Evolutionary conservation across 2,113 vertebrate species (phyloP), one percentile per base, ranked within the genome.

Genomic region (Vanacampus margaritifer): DNA sequence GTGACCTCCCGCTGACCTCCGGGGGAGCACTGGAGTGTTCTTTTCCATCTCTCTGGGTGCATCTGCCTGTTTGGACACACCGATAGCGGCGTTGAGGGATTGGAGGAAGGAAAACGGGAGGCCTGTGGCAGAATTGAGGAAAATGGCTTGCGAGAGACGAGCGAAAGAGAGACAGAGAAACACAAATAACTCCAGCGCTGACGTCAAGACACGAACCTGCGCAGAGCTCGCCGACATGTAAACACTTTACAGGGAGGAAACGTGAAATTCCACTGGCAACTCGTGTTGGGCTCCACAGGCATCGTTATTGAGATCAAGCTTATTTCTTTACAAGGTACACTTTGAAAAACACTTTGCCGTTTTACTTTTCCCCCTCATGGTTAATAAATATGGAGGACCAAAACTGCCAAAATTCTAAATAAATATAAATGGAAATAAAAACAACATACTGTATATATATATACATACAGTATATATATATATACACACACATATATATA

Each of bases 21-120:
- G 39, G 60, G 14, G 39, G n/a, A 45, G 23, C 36, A 62, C 73
- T 79, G 56, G 14, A 63, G 26, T 35, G 50, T 65, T 72, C 57
- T 78, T 79, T 84, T 86, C 77, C 77, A 69, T 65, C 71, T 74
- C 69, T 64, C 41, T 71, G 75, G 67, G 78, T 65, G 87, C 84
- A 76, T 80, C 67, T 80, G 77, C 81, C 79, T 76, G 41, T 71
- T 82, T 51, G 80, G 69, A 77, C 51, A 17, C 50, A 51, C 56
- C 56, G 68, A 71, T 16, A 69, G 70, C 10, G 58, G 59, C 71
- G 67, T 35, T 60, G 76, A 79, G 68, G 75, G 74, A 80, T 71
- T 64, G 17, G 16, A 37, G 62, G 57, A 64, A 67, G 76, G 56
- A 60, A 73, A 57, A 68, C 64, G 32, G 59, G 35, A 79, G 71